Base-by-base conservation (phyloP, 2,888 invertebrate species). In the Chamaedrilus cognettii region DNA sequence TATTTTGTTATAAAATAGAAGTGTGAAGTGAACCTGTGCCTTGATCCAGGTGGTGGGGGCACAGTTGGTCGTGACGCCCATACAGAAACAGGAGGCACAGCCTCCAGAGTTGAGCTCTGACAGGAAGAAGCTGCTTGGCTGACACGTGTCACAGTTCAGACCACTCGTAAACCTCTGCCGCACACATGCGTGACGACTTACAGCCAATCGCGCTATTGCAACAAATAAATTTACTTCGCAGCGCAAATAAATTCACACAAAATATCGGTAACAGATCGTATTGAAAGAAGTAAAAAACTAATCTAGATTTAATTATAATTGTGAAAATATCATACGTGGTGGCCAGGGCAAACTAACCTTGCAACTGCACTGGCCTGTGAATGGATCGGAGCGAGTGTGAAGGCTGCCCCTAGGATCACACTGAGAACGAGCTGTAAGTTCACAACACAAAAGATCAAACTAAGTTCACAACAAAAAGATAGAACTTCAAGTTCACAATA, bases 1-100 rank as follows among this genome's bases (percentile, higher is more conserved):
- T n/a, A n/a, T n/a, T n/a, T n/a, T n/a, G n/a, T n/a, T n/a, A n/a
- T n/a, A n/a, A n/a, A n/a, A n/a, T n/a, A n/a, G n/a, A n/a, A n/a
- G n/a, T n/a, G n/a, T n/a, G n/a, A n/a, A n/a, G 11, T 42, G 19
- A 42, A 91, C 88, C 82, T 91, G 90, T 73, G 88, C 89, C 65
- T 93, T 87, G 70, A 90, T 90, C 85, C 89, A 88, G 65, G 87
- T 88, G 63, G 94, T 93, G 78, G 94, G 92, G 66, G 87, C 87
- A 82, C 98, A 98, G 72, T 89, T 87, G 56, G 82, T 79, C 0
- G 92, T 90, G 42, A 95, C 88, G 1, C 96, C 97, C 87, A 93
- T 92, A 84, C 98, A 98, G 91, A 97, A 98, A 85, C 98, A 98
- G 65, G 89, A 87, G 64, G 96, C 91, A 84, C 98, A 99, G 56